Evolutionary conservation across 1,140 invertebrate species (phyloP), one percentile per base, ranked within the genome.

Genomic region (Calephelis nemesis): DNA sequence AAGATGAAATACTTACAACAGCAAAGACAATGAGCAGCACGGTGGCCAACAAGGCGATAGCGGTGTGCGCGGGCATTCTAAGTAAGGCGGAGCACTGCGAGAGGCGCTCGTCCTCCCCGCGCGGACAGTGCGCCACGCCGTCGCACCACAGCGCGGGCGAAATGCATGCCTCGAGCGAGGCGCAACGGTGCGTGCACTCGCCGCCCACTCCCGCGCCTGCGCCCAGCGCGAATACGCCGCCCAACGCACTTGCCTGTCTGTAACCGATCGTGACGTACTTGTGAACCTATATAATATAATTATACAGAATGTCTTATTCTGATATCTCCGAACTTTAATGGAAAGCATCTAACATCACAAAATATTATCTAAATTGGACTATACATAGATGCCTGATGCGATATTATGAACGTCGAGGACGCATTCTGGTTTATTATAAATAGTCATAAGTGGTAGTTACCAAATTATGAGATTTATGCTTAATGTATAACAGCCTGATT

Each of bases 121-220:
- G 97, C 0, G 97, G 97, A 82, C 97, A 98, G 78, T 98, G 96
- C 42, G 94, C 93, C 11, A 94, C 90, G 0, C 97, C 97, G 79
- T 98, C 97, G 83, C 97, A 98, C 96, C 97, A 98, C 8, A 98
- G 93, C n/a, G 95, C 95, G 0, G 95, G 93, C 76, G 97, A 96
- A 77, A 98, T 97, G 87, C 97, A 98, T 5, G 97, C 97, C 78
- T 97, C 95, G 68, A 98, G 81, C 67, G 97, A 97, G 0, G 96
- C 95, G 84, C 97, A 98, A 39, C 95, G 94, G 78, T 96, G 95
- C 69, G 94, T 93, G 77, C 97, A 98, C 72, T 97, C 95, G 13
- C 95, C 94, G 47, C 93, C 92, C 77, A 94, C 94, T 47, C 93
- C 92, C 76, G 94, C 94, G 47, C 93, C 92, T 76, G 94, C 94